A percentile compares a stretch with the other conserved stretches of the same genome.
Conservation (phyloP, 2,113 vertebrate species). For the Xyrauchen texanus region DNA sequence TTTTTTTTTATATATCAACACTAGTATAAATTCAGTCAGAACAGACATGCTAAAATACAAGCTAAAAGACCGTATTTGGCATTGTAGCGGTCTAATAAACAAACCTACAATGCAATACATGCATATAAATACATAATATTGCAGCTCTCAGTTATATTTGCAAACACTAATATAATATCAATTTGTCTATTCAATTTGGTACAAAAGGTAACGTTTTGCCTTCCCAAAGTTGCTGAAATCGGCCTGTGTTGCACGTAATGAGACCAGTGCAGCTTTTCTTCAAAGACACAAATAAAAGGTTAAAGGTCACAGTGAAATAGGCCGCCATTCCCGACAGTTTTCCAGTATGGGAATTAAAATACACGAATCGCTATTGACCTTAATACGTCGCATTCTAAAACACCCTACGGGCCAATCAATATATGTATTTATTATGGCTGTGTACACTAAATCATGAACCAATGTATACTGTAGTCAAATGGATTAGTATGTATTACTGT, state of each 20-base stretch:
- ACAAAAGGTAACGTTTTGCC: constrained; percentile 9
- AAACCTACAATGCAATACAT: not conserved
- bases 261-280: constrained; percentile 26
- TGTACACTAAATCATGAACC: too few relatives aligned
- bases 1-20: not conserved
- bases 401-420: too few relatives aligned
- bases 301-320: constrained; percentile 54
- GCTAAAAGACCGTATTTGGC: too few relatives aligned
- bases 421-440: too few relatives aligned
- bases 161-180: not conserved
- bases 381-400: not conserved
- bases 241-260: not conserved
- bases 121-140: not conserved
- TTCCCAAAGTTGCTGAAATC: not conserved
- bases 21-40: not conserved
- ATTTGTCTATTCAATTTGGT: not conserved
- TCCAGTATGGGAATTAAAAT: not conserved
- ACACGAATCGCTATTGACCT: not conserved
- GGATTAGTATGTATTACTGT: too few relatives aligned
- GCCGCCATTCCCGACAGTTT: not conserved
- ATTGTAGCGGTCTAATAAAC: too few relatives aligned
- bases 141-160: not conserved
- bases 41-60: too few relatives aligned
- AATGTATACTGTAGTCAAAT: too few relatives aligned
- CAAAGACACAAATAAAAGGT: constrained; percentile 42